Base-by-base conservation (phyloP, 2,888 invertebrate species). In the Lymantria monacha region DNA sequence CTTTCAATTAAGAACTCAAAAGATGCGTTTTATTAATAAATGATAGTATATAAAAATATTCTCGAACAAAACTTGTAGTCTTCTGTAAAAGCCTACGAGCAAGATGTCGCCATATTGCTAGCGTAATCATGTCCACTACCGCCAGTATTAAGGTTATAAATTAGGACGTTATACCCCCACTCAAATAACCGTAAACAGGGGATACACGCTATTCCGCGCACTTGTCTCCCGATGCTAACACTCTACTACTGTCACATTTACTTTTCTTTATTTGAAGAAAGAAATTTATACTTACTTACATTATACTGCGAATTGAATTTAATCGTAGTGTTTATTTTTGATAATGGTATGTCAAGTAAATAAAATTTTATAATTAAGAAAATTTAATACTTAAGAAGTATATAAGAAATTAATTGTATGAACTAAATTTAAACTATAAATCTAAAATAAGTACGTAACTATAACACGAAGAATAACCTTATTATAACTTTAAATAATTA, bases 141-240 rank as follows among this genome's bases (percentile, higher is more conserved):
- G 64, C 69, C 75, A 71, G 84, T 88, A 89, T 89, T 88, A 89
- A 86, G 79, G 87, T 87, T 88, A 89, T 90, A 90, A 90, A 90
- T 90, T 85, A 88, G 88, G 83, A 87, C 78, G 84, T 90, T 83
- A 87, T 74, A 69, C 67, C 77, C 74, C 81, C 85, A 86, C 85
- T 85, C 83, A 85, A 87, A 88, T 89, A 90, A 88, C 84, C 85
- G 83, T 88, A 87, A 86, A 84, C 74, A 76, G 76, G 59, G 61
- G 66, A 69, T 74, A 76, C 74, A 76, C 84, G 83, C 82, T 85
- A 81, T 89, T 82, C 68, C 57, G 70, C 70, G 73, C 88, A 88
- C 88, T 87, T 86, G 89, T 66, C 77, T 59, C 63, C n/a, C 64
- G 50, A 57, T 55, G 74, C 77, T 81, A 79, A 79, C 79, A 76